Evolutionary conservation across 1,140 invertebrate genomes (phyloP).

Genomic region (Caenorhabditis inopinata): DNA sequence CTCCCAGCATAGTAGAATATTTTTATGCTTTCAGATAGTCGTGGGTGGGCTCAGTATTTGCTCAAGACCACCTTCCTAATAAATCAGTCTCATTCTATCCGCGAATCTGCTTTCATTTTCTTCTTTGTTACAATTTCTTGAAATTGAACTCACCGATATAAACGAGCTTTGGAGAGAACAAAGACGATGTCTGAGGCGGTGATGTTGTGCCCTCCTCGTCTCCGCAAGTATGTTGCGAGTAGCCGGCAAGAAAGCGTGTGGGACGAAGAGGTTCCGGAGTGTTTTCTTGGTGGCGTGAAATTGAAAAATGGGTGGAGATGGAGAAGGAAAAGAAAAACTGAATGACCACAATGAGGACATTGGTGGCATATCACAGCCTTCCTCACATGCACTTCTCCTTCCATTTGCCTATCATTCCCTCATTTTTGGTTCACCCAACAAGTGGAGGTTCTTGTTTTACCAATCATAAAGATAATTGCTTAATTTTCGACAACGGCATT

Average conservation of each 20-base stretch:
- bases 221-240: conserved; percentile 25
- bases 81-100: neutral
- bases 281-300: conserved; percentile 23
- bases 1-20: no score
- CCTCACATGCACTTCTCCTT: conserved; percentile 4
- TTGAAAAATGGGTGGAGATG: conserved; percentile 29
- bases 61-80: neutral
- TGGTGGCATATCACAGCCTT: neutral
- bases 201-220: neutral
- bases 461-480: no score
- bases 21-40: no score
- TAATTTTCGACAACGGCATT: no score
- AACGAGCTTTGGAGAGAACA: conserved; percentile 15
- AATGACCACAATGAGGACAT: conserved; percentile 13
- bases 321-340: neutral
- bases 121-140: neutral
- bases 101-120: neutral
- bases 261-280: neutral
- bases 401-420: neutral
- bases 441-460: no score
- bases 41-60: no score
- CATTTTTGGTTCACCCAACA: neutral
- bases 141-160: conserved; percentile 1
- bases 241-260: conserved; percentile 7
- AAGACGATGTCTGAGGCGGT: conserved; percentile 23